Evolutionary conservation across 2,113 vertebrate species (phyloP), one percentile per base, ranked within the genome.

Genomic region (Phaethornis superciliosus): DNA sequence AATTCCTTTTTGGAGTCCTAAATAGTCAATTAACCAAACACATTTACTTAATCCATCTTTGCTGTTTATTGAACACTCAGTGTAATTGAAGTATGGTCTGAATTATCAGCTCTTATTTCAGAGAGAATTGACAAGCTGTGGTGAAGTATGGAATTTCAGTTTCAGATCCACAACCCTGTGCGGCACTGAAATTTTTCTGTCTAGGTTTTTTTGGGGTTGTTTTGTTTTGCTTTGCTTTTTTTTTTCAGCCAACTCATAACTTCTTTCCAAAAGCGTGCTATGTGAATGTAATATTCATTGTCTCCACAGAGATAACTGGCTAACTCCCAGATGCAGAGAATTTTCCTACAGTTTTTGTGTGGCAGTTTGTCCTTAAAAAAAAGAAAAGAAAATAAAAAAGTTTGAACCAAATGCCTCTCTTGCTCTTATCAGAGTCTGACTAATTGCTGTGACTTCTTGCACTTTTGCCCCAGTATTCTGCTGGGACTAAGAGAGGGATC

Each of bases 391-490:
- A 40, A 40, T 12, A 40, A 12, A 40, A 40, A 40, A 40, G 40
- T 12, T 40, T 40, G 40, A 40, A 40, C 40, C 52, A 83, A 95
- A 84, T 88, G 26, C n/a, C 60, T 80, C 65, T 94, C 91, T 60
- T 77, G 10, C 63, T 77, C 16, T 79, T 94, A 42, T 89, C n/a
- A 35, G 46, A 37, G 80, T 75, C 33, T 85, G 75, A 85, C 83
- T 96, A 89, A 94, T 96, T 94, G 60, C 60, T 91, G 4, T 81
- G 81, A 89, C 81, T 96, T 89, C 37, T 63, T 81, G 68, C 47
- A 88, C 56, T 94, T 94, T 80, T 80, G 26, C 44, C 63, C 62
- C 35, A 52, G 12, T 85, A 23, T 85, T 89, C 87, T 96, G 21
- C 83, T 74, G 91, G 71, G 89, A 94, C 67, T 54, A 28, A n/a